These are phyloP conservation scores for Cyprinodon diabolis DNA, from an alignment of 2,797 vertebrate species.

Conservation along the genomic window DNA sequence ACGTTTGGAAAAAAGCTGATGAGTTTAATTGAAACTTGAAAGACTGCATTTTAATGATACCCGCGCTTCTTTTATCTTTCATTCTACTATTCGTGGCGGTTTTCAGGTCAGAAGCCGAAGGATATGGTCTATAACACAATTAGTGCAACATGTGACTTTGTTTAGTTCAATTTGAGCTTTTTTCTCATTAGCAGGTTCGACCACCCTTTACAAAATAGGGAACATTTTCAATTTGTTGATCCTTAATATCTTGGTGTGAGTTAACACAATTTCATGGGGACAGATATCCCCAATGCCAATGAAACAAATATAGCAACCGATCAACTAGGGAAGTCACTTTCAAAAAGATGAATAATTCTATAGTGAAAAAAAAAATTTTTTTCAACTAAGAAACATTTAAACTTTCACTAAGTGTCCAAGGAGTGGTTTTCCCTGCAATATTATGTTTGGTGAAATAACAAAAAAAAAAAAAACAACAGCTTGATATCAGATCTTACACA, in stretches of 20 bases:
- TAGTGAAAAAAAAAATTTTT: background rate
- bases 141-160: constrained; percentile 27
- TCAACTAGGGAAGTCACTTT: background rate
- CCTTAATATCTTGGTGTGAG: background rate
- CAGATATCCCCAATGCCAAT: background rate
- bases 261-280: background rate
- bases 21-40: constrained; percentile 43
- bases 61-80: constrained; percentile 30
- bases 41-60: constrained; percentile 40
- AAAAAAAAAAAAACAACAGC: background rate
- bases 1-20: constrained; percentile 80
- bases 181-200: background rate
- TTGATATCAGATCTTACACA: background rate
- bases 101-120: constrained; percentile 40
- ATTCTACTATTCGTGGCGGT: constrained; percentile 36
- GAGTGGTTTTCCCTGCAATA: too few species aligned
- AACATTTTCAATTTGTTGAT: background rate
- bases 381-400: background rate
- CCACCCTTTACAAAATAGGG: background rate
- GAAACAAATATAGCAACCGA: background rate
- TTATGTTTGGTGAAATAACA: too few species aligned
- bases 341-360: background rate
- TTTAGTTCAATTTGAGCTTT: constrained; percentile 22
- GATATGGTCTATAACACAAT: constrained; percentile 32
- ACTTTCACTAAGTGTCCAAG: background rate